A percentile compares a stretch with the other conserved stretches of the same genome.
phyloP scores from a whole-genome alignment of 2,888 invertebrate genomes.

The Aphodius granarius region DNA sequence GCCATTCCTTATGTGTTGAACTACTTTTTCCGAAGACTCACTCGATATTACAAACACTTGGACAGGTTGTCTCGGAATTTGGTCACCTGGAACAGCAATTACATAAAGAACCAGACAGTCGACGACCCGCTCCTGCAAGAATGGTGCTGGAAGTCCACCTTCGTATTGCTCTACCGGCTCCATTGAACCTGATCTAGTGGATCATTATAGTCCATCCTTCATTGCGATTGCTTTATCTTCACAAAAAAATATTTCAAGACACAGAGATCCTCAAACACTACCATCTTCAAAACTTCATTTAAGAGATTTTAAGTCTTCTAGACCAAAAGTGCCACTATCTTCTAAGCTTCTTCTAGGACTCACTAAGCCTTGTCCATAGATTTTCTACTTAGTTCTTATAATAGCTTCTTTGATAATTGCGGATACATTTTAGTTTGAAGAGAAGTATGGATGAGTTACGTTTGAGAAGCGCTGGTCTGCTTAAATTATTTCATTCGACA shows the following conservation, averaged over 20 bases:
- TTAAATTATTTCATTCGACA: background rate
- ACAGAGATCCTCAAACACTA: background rate
- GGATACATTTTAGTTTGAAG: no score
- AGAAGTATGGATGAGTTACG: no score
- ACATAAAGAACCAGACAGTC: background rate
- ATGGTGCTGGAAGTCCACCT: background rate
- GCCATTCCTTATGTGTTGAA: conserved; percentile 17
- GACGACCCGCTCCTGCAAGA: background rate
- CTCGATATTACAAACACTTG: background rate
- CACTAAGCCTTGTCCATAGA: no score
- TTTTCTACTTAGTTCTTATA: no score
- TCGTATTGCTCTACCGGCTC: background rate
- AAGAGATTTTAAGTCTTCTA: background rate
- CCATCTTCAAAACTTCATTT: background rate
- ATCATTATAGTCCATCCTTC: background rate
- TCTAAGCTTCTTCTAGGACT: no score
- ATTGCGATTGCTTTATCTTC: background rate
- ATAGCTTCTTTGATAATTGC: no score
- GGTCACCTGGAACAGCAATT: background rate
- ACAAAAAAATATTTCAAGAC: background rate
- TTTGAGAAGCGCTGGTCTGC: background rate
- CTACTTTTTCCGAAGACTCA: conserved; percentile 13
- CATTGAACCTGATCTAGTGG: background rate
- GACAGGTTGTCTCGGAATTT: background rate
- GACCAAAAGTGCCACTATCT: no score